Base-by-base conservation (phyloP, 2,113 vertebrate genomes). In the Lipophrys pholis region DNA sequence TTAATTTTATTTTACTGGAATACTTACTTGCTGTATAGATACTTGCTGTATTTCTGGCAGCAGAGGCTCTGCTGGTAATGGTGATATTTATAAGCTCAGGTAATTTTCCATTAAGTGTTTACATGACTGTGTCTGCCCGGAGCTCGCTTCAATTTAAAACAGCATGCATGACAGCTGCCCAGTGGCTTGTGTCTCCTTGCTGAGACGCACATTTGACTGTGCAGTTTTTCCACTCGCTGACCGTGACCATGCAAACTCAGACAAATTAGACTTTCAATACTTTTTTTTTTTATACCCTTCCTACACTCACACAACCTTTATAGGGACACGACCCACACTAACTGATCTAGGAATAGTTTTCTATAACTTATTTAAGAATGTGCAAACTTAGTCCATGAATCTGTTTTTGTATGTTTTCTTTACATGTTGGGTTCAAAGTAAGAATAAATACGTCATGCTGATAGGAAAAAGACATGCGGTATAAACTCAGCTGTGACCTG, bases 201-300 rank as follows among this genome's bases (percentile, higher is more conserved):
- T 21, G 15, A 76, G 65, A 42, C 61, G 56, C 56, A 38, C 10
- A 57, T 77, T 48, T 80, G 73, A 87, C 73, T 41, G 66, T 65
- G 74, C 80, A 77, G 43, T 73, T 85, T 84, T 78, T 72, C 80
- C 73, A 65, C 54, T 73, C 73, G 53, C 69, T 76, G 80, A n/a
- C 45, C 64, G 21, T 59, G 63, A 81, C 67, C 66, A 41, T 56
- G 73, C 69, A 74, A 70, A 78, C 48, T 58, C 56, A 45, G 17
- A 58, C 66, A 71, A 73, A 81, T 83, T 45, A 11, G 41, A 2
- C 54, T 57, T 14, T 45, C 49, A 10, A 6, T 56, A 42, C 39
- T 11, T 48, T 53, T 51, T 51, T 30, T 30, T 30, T 30, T 30
- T 30, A 30, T 30, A 30, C 21, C 21, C 21, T 30, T 30, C 21